Conservation (phyloP, 2,888 invertebrate genomes). For the Stramonita haemastoma region DNA sequence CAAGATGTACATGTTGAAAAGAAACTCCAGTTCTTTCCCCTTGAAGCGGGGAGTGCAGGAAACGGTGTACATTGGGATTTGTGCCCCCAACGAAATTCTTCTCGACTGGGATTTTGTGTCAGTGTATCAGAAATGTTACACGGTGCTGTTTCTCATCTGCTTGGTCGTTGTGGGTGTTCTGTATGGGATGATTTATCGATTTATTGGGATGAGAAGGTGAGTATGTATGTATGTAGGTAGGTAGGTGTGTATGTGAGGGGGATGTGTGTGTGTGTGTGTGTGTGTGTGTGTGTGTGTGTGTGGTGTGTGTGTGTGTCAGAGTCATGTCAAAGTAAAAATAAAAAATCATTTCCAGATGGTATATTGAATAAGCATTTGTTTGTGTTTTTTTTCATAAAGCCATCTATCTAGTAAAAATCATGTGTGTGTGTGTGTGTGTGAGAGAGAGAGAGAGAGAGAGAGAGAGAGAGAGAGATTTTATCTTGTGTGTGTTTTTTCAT, state of each 20-base stretch:
- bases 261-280: not conserved
- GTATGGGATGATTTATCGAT: constrained; percentile 74
- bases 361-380: too few species aligned
- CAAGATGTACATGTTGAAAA: constrained; percentile 14
- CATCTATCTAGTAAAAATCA: too few species aligned
- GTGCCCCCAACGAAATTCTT: constrained; percentile 58
- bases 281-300: not conserved
- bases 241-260: not conserved
- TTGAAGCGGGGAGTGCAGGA: not conserved
- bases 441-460: too few species aligned
- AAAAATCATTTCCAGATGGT: too few species aligned
- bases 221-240: not conserved
- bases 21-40: constrained; percentile 21
- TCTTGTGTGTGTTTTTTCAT: too few species aligned
- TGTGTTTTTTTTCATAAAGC: too few species aligned
- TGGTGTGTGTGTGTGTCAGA: too few species aligned
- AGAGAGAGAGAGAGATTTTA: too few species aligned
- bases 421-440: not conserved
- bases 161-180: constrained; percentile 72
- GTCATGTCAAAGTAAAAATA: too few species aligned
- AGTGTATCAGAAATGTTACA: constrained; percentile 73
- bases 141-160: constrained; percentile 71
- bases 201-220: constrained; percentile 59
- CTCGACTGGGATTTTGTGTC: constrained; percentile 58
- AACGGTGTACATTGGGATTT: constrained; percentile 60